Evolutionary conservation across 2,888 invertebrate genomes (phyloP).

Genomic region (Argyresthia albistria): DNA sequence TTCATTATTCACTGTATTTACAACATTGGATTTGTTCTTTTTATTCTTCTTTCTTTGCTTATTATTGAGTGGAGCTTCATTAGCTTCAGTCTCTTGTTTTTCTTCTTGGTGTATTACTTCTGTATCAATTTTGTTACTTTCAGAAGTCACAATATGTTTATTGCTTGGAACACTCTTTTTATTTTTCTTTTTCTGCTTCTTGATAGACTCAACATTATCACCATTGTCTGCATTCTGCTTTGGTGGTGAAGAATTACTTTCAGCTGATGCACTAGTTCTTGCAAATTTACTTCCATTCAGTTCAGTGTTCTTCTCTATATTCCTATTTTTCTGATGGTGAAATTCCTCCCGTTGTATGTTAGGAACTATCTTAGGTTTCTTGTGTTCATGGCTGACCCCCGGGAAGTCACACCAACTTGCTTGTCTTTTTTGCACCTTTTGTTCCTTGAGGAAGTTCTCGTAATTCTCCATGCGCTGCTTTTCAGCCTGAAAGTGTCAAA

Average conservation of each 20-base stretch:
- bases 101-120: slow-evolving; percentile 9
- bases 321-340: slow-evolving; percentile 4
- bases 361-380: slow-evolving; percentile 23
- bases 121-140: slow-evolving; percentile 9
- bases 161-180: slow-evolving; percentile 9
- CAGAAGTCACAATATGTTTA: not conserved
- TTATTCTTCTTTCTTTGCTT: slow-evolving; percentile 21
- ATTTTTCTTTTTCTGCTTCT: slow-evolving; percentile 19
- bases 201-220: slow-evolving; percentile 8
- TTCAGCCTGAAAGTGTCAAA: slow-evolving; percentile 40
- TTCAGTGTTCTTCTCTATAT: slow-evolving; percentile 6
- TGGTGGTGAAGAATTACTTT: slow-evolving; percentile 9
- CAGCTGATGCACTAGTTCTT: slow-evolving; percentile 4
- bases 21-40: slow-evolving; percentile 5
- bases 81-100: slow-evolving; percentile 6
- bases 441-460: slow-evolving; percentile 63
- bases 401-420: slow-evolving; percentile 73
- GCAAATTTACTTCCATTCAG: not conserved
- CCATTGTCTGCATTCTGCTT: slow-evolving; percentile 19
- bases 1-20: slow-evolving; percentile 1
- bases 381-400: slow-evolving; percentile 25
- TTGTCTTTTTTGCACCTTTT: slow-evolving; percentile 51
- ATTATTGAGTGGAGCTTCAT: slow-evolving; percentile 7
- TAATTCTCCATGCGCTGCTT: slow-evolving; percentile 62
- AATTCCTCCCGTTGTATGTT: not conserved